These are phyloP conservation scores for Podarcis cretensis DNA, from an alignment of 2,113 vertebrate species.

Conservation along the genomic window DNA sequence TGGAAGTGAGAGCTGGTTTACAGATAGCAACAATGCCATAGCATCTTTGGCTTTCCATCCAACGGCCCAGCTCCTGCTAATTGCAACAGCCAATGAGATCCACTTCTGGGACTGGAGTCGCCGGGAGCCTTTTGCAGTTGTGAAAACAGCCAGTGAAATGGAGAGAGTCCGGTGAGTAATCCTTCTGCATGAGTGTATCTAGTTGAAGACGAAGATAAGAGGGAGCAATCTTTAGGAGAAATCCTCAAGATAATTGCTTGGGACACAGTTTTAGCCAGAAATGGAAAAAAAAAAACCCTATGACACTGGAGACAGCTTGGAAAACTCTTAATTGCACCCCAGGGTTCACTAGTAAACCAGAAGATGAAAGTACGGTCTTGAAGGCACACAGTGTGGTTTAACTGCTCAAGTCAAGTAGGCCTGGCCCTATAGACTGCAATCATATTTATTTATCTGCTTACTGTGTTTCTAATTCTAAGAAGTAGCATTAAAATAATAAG, in stretches of 20 bases:
- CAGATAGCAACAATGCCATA: slow-evolving; percentile 98
- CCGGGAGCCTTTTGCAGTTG: slow-evolving; percentile 95
- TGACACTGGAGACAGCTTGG: too few relatives aligned
- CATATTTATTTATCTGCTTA: neutral
- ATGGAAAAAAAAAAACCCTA: neutral
- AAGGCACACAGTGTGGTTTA: neutral
- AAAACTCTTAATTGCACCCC: neutral
- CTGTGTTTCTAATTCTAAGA: neutral
- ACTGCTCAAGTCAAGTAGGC: neutral
- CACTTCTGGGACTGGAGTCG: slow-evolving; percentile 99
- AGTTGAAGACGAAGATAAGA: neutral
- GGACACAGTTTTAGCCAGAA: neutral
- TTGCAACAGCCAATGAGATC: slow-evolving; percentile 97
- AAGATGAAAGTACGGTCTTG: too few relatives aligned
- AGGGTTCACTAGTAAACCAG: neutral
- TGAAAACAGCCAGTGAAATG: slow-evolving; percentile 96
- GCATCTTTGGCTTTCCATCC: slow-evolving; percentile 97
- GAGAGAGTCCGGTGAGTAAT: slow-evolving; percentile 91
- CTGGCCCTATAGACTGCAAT: neutral
- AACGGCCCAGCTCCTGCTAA: slow-evolving; percentile 96
- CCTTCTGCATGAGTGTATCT: neutral
- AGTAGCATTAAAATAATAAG: too few relatives aligned
- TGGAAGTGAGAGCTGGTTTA: slow-evolving; percentile 99
- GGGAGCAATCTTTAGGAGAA: neutral
- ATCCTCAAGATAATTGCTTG: neutral